Base-by-base conservation (phyloP, 2,113 vertebrate species). In the Cairina moschata region DNA sequence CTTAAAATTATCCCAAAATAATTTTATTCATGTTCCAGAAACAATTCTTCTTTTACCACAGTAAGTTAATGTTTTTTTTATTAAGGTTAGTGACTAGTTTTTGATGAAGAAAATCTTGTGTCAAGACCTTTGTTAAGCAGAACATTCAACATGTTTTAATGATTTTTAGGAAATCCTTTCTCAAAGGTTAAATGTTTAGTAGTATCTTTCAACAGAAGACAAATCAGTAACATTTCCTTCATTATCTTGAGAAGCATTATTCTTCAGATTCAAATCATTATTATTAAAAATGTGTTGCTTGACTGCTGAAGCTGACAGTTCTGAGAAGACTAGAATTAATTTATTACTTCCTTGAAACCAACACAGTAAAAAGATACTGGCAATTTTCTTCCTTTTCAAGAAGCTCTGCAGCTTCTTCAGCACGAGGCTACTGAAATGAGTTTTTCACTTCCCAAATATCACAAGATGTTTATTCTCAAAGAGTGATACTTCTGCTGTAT, bases 1-100 rank as follows among this genome's bases (percentile, higher is more conserved):
- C 11, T 52, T 99, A 89, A 99, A 99, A 96, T 97, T 99, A 69
- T 98, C 99, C 66, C 98, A 98, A 72, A 99, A 99, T 97, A 86
- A 23, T 75, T 99, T 99, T 95, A 95, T 59, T 38, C 74, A 58
- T 81, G 83, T 99, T 94, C 98, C 99, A 28, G 97, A 98, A 88
- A 96, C 97, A 25, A 94, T 99, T 88, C 98, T 99, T 50, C 95
- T 97, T 36, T 98, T 99, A 44, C 98, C 99, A 79, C 98, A 98
- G 99, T 99, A 98, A 98, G 99, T 98, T 95, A 22, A 26, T 90
- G 34, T 85, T 96, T 88, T 86, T 31, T 81, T 91, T 90, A 29
- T 46, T 78, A 12, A 87, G 34, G 2, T 77, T 86, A 48, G n/a
- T 54, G 5, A 59, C 29, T 44, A 38, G 26, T 66, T 78, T 52